phyloP scores from a whole-genome alignment of 1,140 invertebrate genomes.

The Tenebrio molitor region DNA sequence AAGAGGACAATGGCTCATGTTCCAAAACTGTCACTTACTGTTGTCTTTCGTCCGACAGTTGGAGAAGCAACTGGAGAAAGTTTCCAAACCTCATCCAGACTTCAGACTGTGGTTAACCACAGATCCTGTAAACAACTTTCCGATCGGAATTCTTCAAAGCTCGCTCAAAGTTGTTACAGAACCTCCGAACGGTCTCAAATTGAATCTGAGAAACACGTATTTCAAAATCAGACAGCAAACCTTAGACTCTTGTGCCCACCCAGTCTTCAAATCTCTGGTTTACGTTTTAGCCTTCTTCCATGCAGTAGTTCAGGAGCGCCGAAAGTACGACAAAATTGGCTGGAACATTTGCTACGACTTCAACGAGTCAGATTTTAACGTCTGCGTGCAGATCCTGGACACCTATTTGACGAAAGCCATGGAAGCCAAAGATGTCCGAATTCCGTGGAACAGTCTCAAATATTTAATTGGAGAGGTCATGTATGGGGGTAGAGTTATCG shows the following conservation, averaged over 20 bases:
- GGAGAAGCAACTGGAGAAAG: constrained; percentile 85
- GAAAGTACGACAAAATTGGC: constrained; percentile 93
- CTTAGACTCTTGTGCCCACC: constrained; percentile 80
- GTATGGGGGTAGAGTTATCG: constrained; percentile 93
- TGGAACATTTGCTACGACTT: constrained; percentile 96
- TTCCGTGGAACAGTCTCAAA: constrained; percentile 91
- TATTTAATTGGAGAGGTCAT: constrained; percentile 95
- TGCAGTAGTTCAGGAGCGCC: constrained; percentile 89
- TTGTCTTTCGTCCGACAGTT: constrained; percentile 83
- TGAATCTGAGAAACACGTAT: constrained; percentile 91
- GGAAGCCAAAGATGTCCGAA: constrained; percentile 71
- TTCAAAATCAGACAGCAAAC: constrained; percentile 82
- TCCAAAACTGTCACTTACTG: constrained; percentile 92
- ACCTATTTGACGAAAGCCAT: constrained; percentile 84
- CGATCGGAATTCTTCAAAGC: constrained; percentile 89
- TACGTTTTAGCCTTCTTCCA: constrained; percentile 93
- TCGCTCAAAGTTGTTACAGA: constrained; percentile 80
- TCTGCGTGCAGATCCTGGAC: constrained; percentile 85
- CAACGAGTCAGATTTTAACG: constrained; percentile 91
- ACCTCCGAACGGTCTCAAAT: constrained; percentile 89
- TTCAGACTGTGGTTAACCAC: constrained; percentile 95
- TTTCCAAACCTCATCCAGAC: constrained; percentile 86
- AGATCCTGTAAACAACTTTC: constrained; percentile 86
- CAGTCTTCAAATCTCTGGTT: constrained; percentile 81
- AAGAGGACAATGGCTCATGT: constrained; percentile 89